Percentiles rank a stretch among this genome's conserved stretches.
phyloP scores from a whole-genome alignment of 2,797 vertebrate species.

The Enteromius thamalakanensis region DNA sequence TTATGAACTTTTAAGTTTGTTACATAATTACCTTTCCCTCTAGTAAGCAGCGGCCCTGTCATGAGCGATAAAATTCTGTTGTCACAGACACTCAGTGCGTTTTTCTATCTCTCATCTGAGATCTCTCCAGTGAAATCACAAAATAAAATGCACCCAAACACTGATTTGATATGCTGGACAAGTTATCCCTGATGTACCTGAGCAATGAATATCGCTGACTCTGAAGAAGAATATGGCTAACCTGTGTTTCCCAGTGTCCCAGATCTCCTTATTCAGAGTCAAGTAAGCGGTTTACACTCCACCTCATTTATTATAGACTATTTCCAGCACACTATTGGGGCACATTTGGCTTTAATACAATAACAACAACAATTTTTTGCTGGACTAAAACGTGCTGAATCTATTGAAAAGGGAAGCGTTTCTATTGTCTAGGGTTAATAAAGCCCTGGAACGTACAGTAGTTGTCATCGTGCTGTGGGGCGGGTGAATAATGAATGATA shows the following conservation, averaged over 20 bases:
- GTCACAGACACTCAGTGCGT: background rate
- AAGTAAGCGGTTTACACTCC: conserved; percentile 11
- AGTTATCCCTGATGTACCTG: background rate
- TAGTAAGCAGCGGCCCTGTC: background rate
- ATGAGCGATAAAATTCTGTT: background rate
- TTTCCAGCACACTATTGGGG: conserved; percentile 14
- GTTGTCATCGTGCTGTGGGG: background rate
- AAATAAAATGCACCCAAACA: background rate
- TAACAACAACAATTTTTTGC: background rate
- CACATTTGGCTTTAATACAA: conserved; percentile 29
- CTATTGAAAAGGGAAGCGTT: background rate
- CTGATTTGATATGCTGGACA: background rate
- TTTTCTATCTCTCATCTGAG: background rate
- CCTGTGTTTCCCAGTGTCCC: conserved; percentile 26
- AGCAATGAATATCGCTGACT: conserved; percentile 19
- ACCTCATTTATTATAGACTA: conserved; percentile 10
- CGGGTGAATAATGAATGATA: conserved; percentile 46
- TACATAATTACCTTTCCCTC: background rate
- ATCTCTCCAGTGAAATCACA: background rate
- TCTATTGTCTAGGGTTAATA: conserved; percentile 3
- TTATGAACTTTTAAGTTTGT: background rate
- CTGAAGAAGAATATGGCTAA: conserved; percentile 14
- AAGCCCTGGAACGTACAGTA: conserved; percentile 9
- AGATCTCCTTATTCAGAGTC: conserved; percentile 23
- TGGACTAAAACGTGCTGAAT: conserved; percentile 26